Evolutionary conservation across 2,113 vertebrate genomes (phyloP).

Genomic region (Fulica atra): DNA sequence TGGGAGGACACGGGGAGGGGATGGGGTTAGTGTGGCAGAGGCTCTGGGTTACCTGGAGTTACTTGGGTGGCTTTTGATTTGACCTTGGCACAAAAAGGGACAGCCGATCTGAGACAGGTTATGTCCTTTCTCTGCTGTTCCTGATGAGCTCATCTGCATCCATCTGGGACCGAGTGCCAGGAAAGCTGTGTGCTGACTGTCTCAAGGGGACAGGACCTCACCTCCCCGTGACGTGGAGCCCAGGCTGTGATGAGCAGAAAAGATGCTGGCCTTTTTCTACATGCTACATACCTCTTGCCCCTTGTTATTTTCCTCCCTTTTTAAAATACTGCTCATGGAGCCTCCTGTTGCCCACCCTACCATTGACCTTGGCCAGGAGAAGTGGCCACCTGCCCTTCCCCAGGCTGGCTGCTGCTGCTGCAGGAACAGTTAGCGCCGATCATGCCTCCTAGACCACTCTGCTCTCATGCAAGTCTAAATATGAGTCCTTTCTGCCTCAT

Average conservation of each 20-base stretch:
- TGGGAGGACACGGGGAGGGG: accelerated
- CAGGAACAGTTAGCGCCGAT: accelerated
- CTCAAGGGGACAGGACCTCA: neutral
- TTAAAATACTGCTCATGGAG: neutral
- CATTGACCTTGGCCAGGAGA: neutral
- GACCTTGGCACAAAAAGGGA: neutral
- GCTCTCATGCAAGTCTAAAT: accelerated
- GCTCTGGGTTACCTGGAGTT: neutral
- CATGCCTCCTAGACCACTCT: accelerated
- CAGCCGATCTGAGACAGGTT: neutral
- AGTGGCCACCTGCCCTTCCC: neutral
- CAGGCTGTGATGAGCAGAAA: neutral
- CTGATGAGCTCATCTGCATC: neutral
- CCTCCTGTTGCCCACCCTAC: neutral
- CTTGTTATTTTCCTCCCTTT: neutral
- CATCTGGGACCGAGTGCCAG: accelerated
- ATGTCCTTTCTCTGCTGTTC: neutral
- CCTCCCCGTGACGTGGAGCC: neutral
- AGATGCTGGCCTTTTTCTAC: neutral
- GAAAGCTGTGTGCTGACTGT: neutral
- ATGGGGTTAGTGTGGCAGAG: accelerated
- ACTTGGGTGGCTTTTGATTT: neutral
- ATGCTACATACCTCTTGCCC: accelerated
- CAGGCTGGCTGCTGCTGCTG: neutral
- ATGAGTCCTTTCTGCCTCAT: neutral